Conservation (phyloP, 1,140 invertebrate genomes). For the Zophobas atratus region DNA sequence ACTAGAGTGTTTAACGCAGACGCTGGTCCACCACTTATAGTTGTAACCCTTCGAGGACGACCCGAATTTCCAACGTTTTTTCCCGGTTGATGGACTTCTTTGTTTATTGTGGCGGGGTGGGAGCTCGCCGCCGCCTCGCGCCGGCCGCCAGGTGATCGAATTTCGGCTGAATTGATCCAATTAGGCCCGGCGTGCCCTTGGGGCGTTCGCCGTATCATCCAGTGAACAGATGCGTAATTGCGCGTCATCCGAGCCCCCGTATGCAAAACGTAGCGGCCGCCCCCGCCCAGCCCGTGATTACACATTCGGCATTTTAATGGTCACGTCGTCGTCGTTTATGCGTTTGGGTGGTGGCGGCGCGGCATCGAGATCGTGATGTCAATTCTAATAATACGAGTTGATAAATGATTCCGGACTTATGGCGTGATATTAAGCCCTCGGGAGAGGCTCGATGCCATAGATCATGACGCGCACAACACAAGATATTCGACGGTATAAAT, state of each 20-base stretch:
- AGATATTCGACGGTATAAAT: slow-evolving; percentile 28
- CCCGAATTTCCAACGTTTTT: too few species aligned
- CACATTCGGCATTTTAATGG: slow-evolving; percentile 55
- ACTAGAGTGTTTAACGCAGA: too few species aligned
- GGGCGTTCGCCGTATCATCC: neutral
- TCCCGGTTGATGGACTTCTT: too few species aligned
- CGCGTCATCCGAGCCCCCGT: slow-evolving; percentile 12
- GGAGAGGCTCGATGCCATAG: slow-evolving; percentile 45
- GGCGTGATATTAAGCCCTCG: slow-evolving; percentile 53
- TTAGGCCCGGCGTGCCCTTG: neutral
- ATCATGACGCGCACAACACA: slow-evolving; percentile 44
- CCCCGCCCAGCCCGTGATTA: slow-evolving; percentile 47
- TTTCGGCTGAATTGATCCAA: neutral
- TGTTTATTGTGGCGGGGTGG: too few species aligned
- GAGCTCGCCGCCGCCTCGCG: too few species aligned
- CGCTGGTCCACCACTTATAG: too few species aligned
- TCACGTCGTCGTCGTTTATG: slow-evolving; percentile 53
- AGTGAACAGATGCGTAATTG: slow-evolving; percentile 44
- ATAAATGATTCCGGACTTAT: slow-evolving; percentile 54
- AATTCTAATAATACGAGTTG: slow-evolving; percentile 57
- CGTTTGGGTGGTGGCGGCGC: slow-evolving; percentile 49
- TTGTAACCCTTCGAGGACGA: too few species aligned
- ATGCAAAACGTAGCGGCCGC: slow-evolving; percentile 28
- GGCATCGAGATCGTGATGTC: slow-evolving; percentile 52
- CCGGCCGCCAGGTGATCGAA: neutral